Base-by-base conservation (phyloP, 2,888 invertebrate species). In the Celastrina argiolus region DNA sequence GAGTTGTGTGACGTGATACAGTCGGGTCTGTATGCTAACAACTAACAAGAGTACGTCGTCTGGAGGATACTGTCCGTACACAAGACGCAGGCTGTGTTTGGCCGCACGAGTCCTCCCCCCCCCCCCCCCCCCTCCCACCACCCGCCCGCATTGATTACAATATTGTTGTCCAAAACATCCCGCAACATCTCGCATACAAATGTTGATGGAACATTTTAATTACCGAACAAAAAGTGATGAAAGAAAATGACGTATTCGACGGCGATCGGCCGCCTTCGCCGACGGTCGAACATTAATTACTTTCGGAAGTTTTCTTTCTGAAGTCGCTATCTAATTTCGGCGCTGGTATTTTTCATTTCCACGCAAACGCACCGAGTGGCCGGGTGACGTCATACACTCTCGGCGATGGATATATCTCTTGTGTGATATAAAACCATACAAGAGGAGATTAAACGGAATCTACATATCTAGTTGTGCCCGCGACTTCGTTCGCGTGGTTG, bases 241-340 rank as follows among this genome's bases (percentile, higher is more conserved):
- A 42, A n/a, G 16, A 16, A n/a, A 31, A 31, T 42, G n/a, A n/a
- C n/a, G 42, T 42, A 16, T 16, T 51, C 51, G 16, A 22, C 7
- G 18, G 6, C 8, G 4, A 34, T 16, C 16, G 16, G 16, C 7
- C 18, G 16, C 31, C 3, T 12, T 45, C 8, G 31, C 6, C 8
- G n/a, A 4, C 56, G 56, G 14, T 18, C 34, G n/a, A 59, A 59
- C 59, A 34, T 31, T 59, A 31, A 59, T 31, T 59, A 31, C 59
- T 31, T 59, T 34, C 34, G 2, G 8, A 34, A 31, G 16, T 16
- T 31, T 18, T 59, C 10, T 59, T 28, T 59, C 31, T 59, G 59
- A 59, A 34, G 12, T 28, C 59, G 8, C 34, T 59, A 34, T 59
- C 16, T 31, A 34, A 59, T 51, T 22, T 51, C 45, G 51, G 16